These are phyloP conservation scores for Sceloporus undulatus DNA, from an alignment of 2,113 vertebrate genomes.

Conservation along the genomic window DNA sequence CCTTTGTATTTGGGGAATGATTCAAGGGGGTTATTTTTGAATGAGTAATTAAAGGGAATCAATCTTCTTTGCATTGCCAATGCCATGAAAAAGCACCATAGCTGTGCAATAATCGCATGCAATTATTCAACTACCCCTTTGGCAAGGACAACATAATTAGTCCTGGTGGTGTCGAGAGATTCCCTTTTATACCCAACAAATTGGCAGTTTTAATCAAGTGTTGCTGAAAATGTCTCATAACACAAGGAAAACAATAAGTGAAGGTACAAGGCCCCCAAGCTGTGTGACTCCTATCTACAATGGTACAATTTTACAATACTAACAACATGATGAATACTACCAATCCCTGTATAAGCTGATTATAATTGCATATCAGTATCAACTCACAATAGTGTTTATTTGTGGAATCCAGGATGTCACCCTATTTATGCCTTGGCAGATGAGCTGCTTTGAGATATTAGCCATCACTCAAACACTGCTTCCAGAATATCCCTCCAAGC, in stretches of 20 bases:
- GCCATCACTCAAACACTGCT: slow-evolving; percentile 15
- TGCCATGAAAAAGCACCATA: slow-evolving; percentile 81
- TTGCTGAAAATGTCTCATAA: slow-evolving; percentile 84
- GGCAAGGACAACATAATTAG: slow-evolving; percentile 86
- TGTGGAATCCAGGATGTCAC: slow-evolving; percentile 55
- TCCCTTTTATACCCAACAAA: slow-evolving; percentile 83
- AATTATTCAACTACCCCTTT: slow-evolving; percentile 87
- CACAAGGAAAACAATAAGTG: slow-evolving; percentile 80
- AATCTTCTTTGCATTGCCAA: slow-evolving; percentile 83
- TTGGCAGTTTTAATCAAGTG: slow-evolving; percentile 84
- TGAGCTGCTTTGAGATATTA: slow-evolving; percentile 6
- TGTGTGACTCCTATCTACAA: slow-evolving; percentile 72
- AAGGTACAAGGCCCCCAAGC: slow-evolving; percentile 71
- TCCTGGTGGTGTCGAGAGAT: slow-evolving; percentile 82
- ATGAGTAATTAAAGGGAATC: slow-evolving; percentile 88
- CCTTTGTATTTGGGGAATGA: slow-evolving; percentile 74
- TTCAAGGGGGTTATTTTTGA: slow-evolving; percentile 76
- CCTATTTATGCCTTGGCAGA: background rate
- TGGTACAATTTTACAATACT: slow-evolving; percentile 75
- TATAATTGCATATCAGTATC: slow-evolving; percentile 65
- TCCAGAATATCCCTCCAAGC: background rate
- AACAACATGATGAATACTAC: slow-evolving; percentile 74
- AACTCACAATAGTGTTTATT: slow-evolving; percentile 55
- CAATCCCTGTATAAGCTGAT: slow-evolving; percentile 61
- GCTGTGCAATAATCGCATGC: slow-evolving; percentile 81